Evolutionary conservation across 2,888 invertebrate species (phyloP), one percentile per base, ranked within the genome.

Genomic region (Orchestes rusci): DNA sequence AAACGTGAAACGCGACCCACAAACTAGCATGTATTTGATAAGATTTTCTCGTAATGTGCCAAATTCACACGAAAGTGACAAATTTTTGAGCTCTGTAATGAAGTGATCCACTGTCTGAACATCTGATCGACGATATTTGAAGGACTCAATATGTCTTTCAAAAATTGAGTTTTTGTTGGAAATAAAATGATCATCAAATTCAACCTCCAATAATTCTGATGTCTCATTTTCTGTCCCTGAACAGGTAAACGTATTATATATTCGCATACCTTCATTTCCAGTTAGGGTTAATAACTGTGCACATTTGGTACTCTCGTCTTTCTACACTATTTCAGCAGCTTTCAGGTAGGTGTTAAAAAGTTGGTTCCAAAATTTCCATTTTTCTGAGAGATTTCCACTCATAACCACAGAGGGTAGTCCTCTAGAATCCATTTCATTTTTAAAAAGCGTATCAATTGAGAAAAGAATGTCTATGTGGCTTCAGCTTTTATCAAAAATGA

Each of bases 21-120:
- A 27, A 12, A 27, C 12, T 27, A 27, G 27, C 10, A 27, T 27
- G 2, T 27, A 10, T 12, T 27, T 27, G 2, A 27, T 12, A n/a
- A 2, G 12, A n/a, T 12, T 27, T 27, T 27, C 27, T 27, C 12
- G 10, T 27, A n/a, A n/a, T n/a, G n/a, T n/a, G n/a, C n/a, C n/a
- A n/a, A n/a, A n/a, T n/a, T n/a, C n/a, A n/a, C n/a, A n/a, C n/a
- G n/a, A n/a, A n/a, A n/a, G n/a, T n/a, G n/a, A n/a, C n/a, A n/a
- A n/a, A n/a, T n/a, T n/a, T n/a, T 27, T 27, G 10, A 27, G 27
- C 27, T 27, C 27, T 27, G 27, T 27, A 27, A 27, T 27, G 27
- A n/a, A 27, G 10, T 27, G 10, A 10, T 27, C 27, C 27, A 27
- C 12, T 10, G 27, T 27, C 12, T 27, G 27, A 12, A n/a, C 10